Evolutionary conservation across 2,113 vertebrate genomes (phyloP).

Genomic region (Psilopogon haemacephalus): DNA sequence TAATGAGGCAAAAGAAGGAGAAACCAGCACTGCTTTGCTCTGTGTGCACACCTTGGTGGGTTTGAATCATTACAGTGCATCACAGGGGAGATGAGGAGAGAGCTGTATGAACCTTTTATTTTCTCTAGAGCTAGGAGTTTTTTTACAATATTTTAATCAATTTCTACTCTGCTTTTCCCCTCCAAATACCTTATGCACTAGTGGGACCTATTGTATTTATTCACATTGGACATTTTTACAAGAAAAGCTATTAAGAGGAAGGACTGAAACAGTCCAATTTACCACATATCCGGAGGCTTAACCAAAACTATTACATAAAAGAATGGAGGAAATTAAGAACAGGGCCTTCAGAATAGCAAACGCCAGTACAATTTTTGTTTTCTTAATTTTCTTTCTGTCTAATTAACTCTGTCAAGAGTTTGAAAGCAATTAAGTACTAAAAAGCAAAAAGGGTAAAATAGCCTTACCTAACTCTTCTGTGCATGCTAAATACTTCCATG

Average conservation of each 20-base stretch:
- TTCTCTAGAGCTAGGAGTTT: neutral
- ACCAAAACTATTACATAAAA: slow-evolving; percentile 73
- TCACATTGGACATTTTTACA: slow-evolving; percentile 60
- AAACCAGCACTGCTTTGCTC: neutral
- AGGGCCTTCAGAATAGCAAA: slow-evolving; percentile 65
- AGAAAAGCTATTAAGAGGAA: slow-evolving; percentile 70
- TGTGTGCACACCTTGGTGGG: neutral
- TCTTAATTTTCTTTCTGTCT: slow-evolving; percentile 59
- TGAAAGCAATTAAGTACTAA: slow-evolving; percentile 65
- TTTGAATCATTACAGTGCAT: neutral
- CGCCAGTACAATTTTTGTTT: slow-evolving; percentile 60
- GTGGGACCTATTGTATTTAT: slow-evolving; percentile 56
- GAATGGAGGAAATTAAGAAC: slow-evolving; percentile 78
- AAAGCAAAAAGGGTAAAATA: slow-evolving; percentile 19
- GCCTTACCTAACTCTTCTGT: slow-evolving; percentile 46
- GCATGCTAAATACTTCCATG: slow-evolving; percentile 50
- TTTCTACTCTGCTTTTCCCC: slow-evolving; percentile 3
- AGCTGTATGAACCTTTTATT: neutral
- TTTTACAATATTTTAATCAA: slow-evolving; percentile 21
- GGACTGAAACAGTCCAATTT: slow-evolving; percentile 65
- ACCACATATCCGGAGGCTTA: slow-evolving; percentile 70
- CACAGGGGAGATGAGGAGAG: neutral
- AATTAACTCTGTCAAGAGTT: slow-evolving; percentile 75
- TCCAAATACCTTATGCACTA: slow-evolving; percentile 20
- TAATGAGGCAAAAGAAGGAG: neutral